Base-by-base conservation (phyloP, 2,888 invertebrate species). In the Scaptomyza tumidula region DNA sequence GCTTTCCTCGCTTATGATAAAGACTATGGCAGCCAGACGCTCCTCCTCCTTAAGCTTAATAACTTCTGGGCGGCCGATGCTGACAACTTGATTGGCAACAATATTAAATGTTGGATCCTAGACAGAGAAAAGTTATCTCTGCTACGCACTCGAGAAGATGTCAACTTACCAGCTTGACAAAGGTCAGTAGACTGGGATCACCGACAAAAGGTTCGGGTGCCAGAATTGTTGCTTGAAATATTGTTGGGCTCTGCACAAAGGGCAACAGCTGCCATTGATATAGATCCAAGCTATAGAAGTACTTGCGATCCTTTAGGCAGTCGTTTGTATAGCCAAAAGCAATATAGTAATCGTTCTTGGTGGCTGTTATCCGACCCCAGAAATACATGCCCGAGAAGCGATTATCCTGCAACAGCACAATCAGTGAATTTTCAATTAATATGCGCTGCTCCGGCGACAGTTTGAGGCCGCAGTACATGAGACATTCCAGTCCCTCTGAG, bases 311-410 rank as follows among this genome's bases (percentile, higher is more conserved):
- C 19, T 92, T 91, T 44, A 97, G 90, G 55, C 95, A 96, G 90
- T 98, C 97, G 70, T 93, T 94, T 19, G 93, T 93, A 75, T 95
- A 95, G 13, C 98, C 98, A 86, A 95, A 96, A 2, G 96, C 96
- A 68, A 98, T 94, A 89, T 95, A 96, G 90, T 98, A 98, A 91
- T 97, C 97, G 16, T 93, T 93, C 74, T 95, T 94, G 0, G 94
- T 92, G 1, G 96, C 97, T 75, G 95, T 94, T 55, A 98, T 95
- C 89, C 95, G 95, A 0, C 98, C 98, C 97, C 97, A 97, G 88
- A 97, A 97, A 89, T 95, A 97, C 56, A 97, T 94, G 89, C 95
- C 94, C 14, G 93, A 92, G 91, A 97, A 97, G 90, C 97, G 97
- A 91, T 97, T 97, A 90, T 98, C 97, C 73, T 95, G 95, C 92